phyloP scores from a whole-genome alignment of 1,140 invertebrate genomes.

The Manduca sexta region DNA sequence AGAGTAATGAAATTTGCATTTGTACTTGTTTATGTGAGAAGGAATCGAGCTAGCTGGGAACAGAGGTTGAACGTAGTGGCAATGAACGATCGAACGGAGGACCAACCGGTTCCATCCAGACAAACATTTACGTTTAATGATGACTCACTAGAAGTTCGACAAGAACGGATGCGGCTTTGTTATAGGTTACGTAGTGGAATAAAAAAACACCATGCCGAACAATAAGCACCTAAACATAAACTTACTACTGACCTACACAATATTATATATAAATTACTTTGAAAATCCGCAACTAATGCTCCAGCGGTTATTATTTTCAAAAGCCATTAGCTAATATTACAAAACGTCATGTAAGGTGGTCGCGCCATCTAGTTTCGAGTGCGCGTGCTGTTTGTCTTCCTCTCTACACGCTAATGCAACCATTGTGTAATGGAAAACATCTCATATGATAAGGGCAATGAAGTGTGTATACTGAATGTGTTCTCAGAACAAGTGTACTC shows the following conservation, averaged over 20 bases:
- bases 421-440: slow-evolving; percentile 4
- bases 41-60: not conserved
- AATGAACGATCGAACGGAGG: slow-evolving; percentile 15
- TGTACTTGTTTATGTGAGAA: not conserved
- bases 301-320: not conserved
- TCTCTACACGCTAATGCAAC: slow-evolving; percentile 7
- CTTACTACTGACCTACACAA: not conserved
- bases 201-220: no score
- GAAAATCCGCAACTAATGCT: not conserved
- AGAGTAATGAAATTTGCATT: no score
- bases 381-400: slow-evolving; percentile 5
- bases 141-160: slow-evolving; percentile 13
- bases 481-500: no score
- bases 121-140: slow-evolving; percentile 13
- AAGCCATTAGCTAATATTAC: not conserved
- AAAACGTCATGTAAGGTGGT: not conserved
- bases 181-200: not conserved
- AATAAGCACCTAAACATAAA: no score
- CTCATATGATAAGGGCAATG: not conserved
- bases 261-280: not conserved
- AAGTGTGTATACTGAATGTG: no score
- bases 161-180: not conserved
- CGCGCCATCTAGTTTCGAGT: slow-evolving; percentile 1
- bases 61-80: slow-evolving; percentile 13
- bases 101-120: slow-evolving; percentile 18